Conservation (phyloP, 2,113 vertebrate genomes). For the Ovibos moschatus region DNA sequence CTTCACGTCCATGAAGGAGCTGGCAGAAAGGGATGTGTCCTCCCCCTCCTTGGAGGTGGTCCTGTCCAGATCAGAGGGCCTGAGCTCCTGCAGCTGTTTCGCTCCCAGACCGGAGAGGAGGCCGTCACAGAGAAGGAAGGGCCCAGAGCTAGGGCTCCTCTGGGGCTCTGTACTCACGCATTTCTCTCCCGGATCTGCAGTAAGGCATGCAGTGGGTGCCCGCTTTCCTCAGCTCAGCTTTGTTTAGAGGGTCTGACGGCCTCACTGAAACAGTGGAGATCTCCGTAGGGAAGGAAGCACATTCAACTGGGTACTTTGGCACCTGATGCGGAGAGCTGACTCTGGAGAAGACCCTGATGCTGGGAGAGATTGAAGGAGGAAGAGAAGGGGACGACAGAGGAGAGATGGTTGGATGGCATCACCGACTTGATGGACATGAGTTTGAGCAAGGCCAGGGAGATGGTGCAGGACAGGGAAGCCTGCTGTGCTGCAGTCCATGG, state of each 20-base stretch:
- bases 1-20: not conserved
- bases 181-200: not conserved
- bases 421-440: not conserved
- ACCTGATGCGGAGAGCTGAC: not conserved
- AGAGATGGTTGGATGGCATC: not conserved
- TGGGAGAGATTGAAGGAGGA: not conserved
- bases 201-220: not conserved
- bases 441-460: not conserved
- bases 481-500: not conserved
- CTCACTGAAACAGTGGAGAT: not conserved
- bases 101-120: not conserved
- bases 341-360: not conserved
- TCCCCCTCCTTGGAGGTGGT: not conserved
- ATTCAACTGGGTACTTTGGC: not conserved
- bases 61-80: not conserved
- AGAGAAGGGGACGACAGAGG: not conserved
- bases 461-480: not conserved
- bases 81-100: not conserved
- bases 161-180: rapidly evolving
- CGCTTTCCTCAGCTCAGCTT: not conserved
- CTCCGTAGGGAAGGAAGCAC: not conserved
- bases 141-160: not conserved
- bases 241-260: not conserved
- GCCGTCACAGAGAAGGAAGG: not conserved
- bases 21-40: not conserved